Evolutionary conservation across 2,888 invertebrate genomes (phyloP), one percentile per base, ranked within the genome.

Genomic region (Parnassius apollo): DNA sequence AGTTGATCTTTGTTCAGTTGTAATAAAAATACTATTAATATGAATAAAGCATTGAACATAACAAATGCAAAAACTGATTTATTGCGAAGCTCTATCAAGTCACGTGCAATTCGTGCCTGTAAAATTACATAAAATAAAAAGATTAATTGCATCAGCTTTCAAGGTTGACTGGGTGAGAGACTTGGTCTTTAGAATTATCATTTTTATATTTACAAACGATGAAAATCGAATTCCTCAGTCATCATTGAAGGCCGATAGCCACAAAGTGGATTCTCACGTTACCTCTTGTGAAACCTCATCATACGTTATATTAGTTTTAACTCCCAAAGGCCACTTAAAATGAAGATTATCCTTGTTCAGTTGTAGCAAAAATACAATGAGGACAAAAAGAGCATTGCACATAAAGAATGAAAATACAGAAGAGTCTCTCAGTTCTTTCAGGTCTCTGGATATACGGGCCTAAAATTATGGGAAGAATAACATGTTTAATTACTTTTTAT

Each of bases 1-100:
- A 99, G 95, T 93, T 97, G 97, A 94, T 98, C 98, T 95, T 98
- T 98, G 94, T 99, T 98, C 92, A 99, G 95, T 95, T 99, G 99
- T 88, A 99, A 96, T 92, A 99, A 96, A 93, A 99, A 98, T 85
- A 99, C 98, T 93, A 98, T 97, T 93, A 99, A 95, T 88, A 99
- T 98, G 95, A 99, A 99, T 86, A 99, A 95, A 91, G 98, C 97
- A 95, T 99, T 99, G 94, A 99, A 96, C 98, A 99, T 99, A 93
- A 99, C 96, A 95, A 99, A 98, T 86, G 97, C 97, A 92, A 98
- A 98, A 83, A 98, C 98, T 81, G 97, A 97, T 92, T 98, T 98
- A 95, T 99, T 99, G 84, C 99, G 94, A 84, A 99, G 95, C 86
- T 98, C 98, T 86, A 97, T 94, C 90, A 99, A 94, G 91, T 98